Conservation (phyloP, 2,797 vertebrate genomes). For the Macroramphosus scolopax region DNA sequence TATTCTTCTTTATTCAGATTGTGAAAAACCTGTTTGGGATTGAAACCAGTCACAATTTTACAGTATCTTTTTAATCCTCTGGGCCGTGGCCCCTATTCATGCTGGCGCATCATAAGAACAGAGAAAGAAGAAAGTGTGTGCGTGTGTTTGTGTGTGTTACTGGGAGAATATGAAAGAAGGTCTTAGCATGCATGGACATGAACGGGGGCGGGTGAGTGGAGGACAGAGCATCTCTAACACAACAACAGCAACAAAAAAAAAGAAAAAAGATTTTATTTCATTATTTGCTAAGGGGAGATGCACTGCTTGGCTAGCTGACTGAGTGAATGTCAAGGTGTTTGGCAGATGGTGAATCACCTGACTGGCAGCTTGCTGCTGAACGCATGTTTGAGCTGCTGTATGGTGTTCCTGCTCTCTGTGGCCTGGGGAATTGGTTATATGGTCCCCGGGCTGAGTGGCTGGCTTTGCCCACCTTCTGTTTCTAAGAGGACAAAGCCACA, state of each 20-base stretch:
- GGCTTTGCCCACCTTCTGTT: constrained; percentile 53
- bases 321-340: constrained; percentile 12
- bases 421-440: constrained; percentile 37
- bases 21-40: too few species aligned
- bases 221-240: constrained; percentile 8
- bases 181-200: constrained; percentile 36
- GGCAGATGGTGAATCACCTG: constrained; percentile 55
- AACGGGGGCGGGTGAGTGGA: constrained; percentile 10
- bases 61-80: too few species aligned
- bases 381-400: constrained; percentile 25
- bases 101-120: too few species aligned
- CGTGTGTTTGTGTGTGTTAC: background rate
- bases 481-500: constrained; percentile 34
- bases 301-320: constrained; percentile 7
- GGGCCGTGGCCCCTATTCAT: too few species aligned
- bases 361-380: constrained; percentile 33
- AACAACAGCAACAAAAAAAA: constrained; percentile 6
- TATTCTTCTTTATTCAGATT: too few species aligned
- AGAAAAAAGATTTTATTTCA: constrained; percentile 23
- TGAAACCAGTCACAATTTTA: too few species aligned
- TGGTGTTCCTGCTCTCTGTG: constrained; percentile 23
- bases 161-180: constrained; percentile 10
- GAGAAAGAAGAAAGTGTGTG: constrained; percentile 6
- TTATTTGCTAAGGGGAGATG: constrained; percentile 14
- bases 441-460: constrained; percentile 25